phyloP scores from a whole-genome alignment of 2,888 invertebrate genomes.

The Leptopterna dolabrata region DNA sequence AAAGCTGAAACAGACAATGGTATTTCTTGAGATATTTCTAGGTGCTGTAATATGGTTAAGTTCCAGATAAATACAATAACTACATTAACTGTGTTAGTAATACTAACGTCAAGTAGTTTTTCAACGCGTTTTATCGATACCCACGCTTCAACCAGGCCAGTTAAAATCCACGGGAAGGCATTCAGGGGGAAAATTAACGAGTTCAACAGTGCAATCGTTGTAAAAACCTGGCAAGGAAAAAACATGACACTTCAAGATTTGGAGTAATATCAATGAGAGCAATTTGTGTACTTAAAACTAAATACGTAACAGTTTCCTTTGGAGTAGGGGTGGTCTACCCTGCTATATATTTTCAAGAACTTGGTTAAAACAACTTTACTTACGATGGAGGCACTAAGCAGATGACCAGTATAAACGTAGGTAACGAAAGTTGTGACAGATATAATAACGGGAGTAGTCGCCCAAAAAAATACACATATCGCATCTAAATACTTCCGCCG shows the following conservation, averaged over 20 bases:
- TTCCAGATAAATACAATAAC: no score
- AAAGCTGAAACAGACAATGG: constrained; percentile 49
- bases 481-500: constrained; percentile 96
- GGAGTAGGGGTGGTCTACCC: no score
- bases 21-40: no score
- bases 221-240: constrained; percentile 75
- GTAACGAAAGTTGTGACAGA: constrained; percentile 85
- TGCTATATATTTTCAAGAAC: no score
- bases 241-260: neutral
- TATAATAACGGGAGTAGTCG: constrained; percentile 93
- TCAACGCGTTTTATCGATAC: constrained; percentile 92
- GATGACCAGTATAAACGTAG: constrained; percentile 81
- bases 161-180: constrained; percentile 98
- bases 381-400: constrained; percentile 87
- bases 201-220: constrained; percentile 92
- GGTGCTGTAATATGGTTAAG: no score
- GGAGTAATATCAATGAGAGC: neutral
- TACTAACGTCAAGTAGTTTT: constrained; percentile 78
- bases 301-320: no score
- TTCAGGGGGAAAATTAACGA: constrained; percentile 96
- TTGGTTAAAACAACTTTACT: constrained; percentile 51
- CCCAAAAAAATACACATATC: constrained; percentile 98
- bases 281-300: no score
- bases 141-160: constrained; percentile 95
- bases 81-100: no score